Conservation (phyloP, 2,797 vertebrate genomes). For the Myiotriccus ornatus region DNA sequence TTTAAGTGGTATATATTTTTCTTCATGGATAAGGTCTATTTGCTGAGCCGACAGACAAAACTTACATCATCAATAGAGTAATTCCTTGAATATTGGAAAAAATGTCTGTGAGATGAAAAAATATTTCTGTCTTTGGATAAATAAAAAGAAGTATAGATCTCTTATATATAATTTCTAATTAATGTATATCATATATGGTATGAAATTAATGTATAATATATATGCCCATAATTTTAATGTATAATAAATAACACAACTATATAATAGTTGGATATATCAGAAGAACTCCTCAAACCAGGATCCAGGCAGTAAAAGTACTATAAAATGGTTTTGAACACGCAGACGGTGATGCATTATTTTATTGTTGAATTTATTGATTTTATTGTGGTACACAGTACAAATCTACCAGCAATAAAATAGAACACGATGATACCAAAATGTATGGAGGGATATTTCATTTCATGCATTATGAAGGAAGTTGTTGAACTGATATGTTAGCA, state of each 20-base stretch:
- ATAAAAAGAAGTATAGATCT: not conserved
- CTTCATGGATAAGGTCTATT: not conserved
- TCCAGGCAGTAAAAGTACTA: not conserved
- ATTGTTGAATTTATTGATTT: constrained; percentile 42
- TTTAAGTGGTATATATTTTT: not conserved
- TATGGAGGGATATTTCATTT: not conserved
- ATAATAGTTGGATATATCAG: not conserved
- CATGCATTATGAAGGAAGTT: not conserved
- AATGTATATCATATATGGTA: too few species aligned
- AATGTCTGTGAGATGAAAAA: not conserved
- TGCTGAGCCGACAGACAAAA: not conserved
- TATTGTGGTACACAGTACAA: not conserved
- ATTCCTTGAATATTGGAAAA: not conserved
- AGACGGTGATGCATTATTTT: constrained; percentile 24
- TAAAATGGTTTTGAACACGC: not conserved
- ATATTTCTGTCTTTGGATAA: too few species aligned
- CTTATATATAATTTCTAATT: not conserved
- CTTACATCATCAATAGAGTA: not conserved
- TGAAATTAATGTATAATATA: not conserved
- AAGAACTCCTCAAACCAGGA: not conserved
- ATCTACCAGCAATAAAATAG: constrained; percentile 1
- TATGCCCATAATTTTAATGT: not conserved
- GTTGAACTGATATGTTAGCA: not conserved
- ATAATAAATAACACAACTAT: not conserved
- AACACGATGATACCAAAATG: not conserved